Base-by-base conservation (phyloP, 2,797 vertebrate species). In the Salmo trutta region DNA sequence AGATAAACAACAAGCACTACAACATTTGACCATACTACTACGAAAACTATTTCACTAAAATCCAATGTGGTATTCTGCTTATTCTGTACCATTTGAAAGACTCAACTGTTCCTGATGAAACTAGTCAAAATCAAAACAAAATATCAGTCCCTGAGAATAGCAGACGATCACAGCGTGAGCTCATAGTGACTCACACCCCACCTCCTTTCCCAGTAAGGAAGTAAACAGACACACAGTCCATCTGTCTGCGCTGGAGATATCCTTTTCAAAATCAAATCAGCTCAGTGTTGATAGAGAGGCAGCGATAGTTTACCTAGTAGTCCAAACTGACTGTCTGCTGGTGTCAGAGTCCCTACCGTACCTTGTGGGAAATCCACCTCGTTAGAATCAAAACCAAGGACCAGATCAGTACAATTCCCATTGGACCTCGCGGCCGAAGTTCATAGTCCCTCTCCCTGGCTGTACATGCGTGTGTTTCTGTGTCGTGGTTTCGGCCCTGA, bases 401-500 rank as follows among this genome's bases (percentile, higher is more conserved):
- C 93, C 93, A 94, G 81, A 93, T 83, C 88, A 91, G 65, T 16
- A 89, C 84, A 85, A 94, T 93, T 91, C 91, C 92, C 93, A 94
- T 93, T 65, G 88, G 89, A 84, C 88, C 88, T 51, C 77, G 77
- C 77, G 68, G 78, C 27, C 36, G n/a, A 2, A 59, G 41, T 31
- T 80, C 85, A 88, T 89, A 79, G 31, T 84, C 83, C 41, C 68
- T 29, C 54, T 71, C 74, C 64, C 76, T 73, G 54, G 71, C 2
- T 54, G 79, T 0, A 73, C 79, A 19, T 73, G 71, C 4, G 27
- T 73, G 52, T 73, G 53, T 33, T 17, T 73, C 52, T 59, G 72
- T 73, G 0, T 65, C 1, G 51, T 52, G 29, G 27, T 33, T 1
- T 16, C 5, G 62, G 79, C 74, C 75, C 33, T 1, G 31, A 52